phyloP scores from a whole-genome alignment of 2,888 invertebrate genomes.

The Hymenopus coronatus region DNA sequence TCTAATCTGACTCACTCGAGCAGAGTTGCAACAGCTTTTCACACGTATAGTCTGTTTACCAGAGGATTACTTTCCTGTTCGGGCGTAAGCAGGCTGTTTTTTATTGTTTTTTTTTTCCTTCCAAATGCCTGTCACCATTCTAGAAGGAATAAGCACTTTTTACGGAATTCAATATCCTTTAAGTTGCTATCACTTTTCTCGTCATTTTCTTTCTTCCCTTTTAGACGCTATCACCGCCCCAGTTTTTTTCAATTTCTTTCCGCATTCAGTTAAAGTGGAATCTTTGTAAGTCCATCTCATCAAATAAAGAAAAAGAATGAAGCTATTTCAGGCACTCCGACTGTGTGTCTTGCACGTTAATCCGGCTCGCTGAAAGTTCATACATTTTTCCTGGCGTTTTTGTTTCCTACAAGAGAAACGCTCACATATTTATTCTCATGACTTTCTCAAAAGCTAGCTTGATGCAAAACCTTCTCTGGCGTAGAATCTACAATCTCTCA shows the following conservation, averaged over 20 bases:
- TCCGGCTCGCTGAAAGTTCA: not conserved
- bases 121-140: not conserved
- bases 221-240: not conserved
- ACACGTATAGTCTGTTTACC: too few relatives aligned
- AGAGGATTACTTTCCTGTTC: too few relatives aligned
- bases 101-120: too few relatives aligned
- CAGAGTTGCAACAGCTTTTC: too few relatives aligned
- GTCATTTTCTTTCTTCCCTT: not conserved
- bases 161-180: not conserved
- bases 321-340: not conserved
- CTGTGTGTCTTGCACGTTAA: not conserved
- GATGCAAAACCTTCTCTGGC: not conserved
- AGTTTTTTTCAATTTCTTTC: not conserved
- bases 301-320: not conserved
- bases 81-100: too few relatives aligned
- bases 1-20: too few relatives aligned
- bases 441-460: not conserved
- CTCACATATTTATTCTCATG: not conserved
- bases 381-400: not conserved
- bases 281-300: not conserved
- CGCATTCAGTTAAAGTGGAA: not conserved
- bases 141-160: not conserved
- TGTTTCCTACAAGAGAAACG: not conserved
- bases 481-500: not conserved
- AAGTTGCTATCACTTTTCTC: not conserved